Evolutionary conservation across 2,113 vertebrate genomes (phyloP), one percentile per base, ranked within the genome.

Genomic region (Alethe castanea): DNA sequence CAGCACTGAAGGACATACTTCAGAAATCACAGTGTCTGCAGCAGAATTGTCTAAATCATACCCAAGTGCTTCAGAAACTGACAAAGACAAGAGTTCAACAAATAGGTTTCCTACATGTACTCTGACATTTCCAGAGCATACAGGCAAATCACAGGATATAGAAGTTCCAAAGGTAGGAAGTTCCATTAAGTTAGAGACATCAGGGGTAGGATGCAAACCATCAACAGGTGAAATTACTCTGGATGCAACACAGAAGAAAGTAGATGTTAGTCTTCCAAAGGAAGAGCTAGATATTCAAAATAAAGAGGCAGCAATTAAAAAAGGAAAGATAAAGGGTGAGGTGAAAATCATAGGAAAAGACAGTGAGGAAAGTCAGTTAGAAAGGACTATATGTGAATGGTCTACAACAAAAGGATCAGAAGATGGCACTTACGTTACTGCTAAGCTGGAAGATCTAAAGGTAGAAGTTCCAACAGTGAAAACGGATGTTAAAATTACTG

Each of bases 381-480:
- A 94, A 84, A 90, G 61, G 78, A 22, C 92, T 50, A 11, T 0
- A 0, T 72, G 45, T n/a, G 91, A 85, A 48, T 35, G 40, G 29
- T 70, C 91, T 71, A 48, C 48, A 42, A 19, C n/a, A 64, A 24
- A 83, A 48, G 77, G 26, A 67, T 81, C 76, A 69, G 88, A 92
- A 81, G 81, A 92, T 61, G 92, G 72, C 87, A 54, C 11, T 74
- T 95, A 86, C 2, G 80, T 93, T 85, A 92, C 66, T 88, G 92
- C 92, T 81, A 94, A 60, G 28, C 8, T 96, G 40, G 88, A 93
- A 92, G 86, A 95, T 29, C 16, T 92, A 59, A 95, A 81, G 25
- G 50, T 90, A 62, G 93, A 95, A 71, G 66, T 85, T 82, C 78
- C 93, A 45, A 56, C 22, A 67, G 8, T 91, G 33, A 94, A 80